Evolutionary conservation across 1,140 invertebrate genomes (phyloP).

Genomic region (Aplysia californica): DNA sequence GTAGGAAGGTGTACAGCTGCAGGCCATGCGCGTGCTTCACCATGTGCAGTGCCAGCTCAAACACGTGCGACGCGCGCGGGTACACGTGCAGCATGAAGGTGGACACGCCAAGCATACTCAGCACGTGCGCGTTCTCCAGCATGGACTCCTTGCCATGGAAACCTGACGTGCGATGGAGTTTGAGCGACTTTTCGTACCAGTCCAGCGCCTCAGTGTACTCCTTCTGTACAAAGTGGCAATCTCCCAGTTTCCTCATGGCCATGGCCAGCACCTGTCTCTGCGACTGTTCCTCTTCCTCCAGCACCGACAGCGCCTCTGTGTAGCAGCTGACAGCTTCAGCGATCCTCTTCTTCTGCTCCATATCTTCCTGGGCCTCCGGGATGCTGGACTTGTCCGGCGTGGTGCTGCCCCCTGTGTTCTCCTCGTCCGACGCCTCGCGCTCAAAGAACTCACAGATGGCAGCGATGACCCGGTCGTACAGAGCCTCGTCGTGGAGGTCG

Average conservation of each 20-base stretch:
- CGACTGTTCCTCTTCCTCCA: conserved; percentile 50
- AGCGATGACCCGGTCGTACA: conserved; percentile 55
- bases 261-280: conserved; percentile 55
- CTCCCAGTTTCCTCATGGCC: conserved; percentile 57
- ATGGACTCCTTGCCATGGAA: conserved; percentile 52
- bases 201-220: conserved; percentile 58
- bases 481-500: conserved; percentile 53
- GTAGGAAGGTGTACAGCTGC: conserved; percentile 50
- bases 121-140: conserved; percentile 59
- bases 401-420: conserved; percentile 29
- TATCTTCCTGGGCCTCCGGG: conserved; percentile 32
- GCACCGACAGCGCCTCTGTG: conserved; percentile 51
- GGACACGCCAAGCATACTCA: conserved; percentile 63
- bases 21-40: conserved; percentile 51
- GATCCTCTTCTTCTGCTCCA: conserved; percentile 45
- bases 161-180: conserved; percentile 47
- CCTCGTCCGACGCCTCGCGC: conserved; percentile 53
- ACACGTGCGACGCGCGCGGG: conserved; percentile 55
- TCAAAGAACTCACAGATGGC: conserved; percentile 62
- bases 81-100: conserved; percentile 65
- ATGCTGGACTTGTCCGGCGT: conserved; percentile 25
- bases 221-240: conserved; percentile 62
- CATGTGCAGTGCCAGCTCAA: conserved; percentile 59
- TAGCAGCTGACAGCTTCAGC: conserved; percentile 59
- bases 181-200: conserved; percentile 57